Conservation (phyloP, 2,797 vertebrate genomes). For the Liasis olivaceus region DNA sequence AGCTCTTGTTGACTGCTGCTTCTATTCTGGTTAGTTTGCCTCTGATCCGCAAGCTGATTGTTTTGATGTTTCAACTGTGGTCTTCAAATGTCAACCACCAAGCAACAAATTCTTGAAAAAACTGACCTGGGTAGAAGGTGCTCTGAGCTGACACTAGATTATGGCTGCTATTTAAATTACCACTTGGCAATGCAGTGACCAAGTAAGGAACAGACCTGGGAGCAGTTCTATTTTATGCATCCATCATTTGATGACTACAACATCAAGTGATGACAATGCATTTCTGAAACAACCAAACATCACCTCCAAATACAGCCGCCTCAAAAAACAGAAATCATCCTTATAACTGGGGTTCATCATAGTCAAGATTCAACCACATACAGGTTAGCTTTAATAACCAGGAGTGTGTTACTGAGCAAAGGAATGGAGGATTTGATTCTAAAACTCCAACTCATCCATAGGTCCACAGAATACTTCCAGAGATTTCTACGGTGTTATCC, state of each 20-base stretch:
- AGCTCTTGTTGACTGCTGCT: neutral
- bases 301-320: neutral
- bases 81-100: neutral
- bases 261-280: neutral
- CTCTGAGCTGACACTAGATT: neutral
- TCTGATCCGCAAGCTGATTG: neutral
- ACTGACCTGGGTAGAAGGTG: neutral
- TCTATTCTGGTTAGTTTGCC: neutral
- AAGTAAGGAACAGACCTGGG: neutral
- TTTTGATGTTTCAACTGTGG: neutral
- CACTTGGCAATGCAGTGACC: neutral
- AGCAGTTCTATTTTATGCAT: neutral
- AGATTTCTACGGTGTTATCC: neutral
- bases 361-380: neutral
- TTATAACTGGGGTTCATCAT: neutral
- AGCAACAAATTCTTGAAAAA: neutral
- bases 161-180: neutral
- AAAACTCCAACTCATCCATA: neutral
- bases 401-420: neutral
- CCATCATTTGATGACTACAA: neutral
- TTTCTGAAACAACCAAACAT: neutral
- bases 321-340: neutral
- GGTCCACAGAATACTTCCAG: neutral
- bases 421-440: neutral
- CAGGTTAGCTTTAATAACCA: neutral